phyloP scores from a whole-genome alignment of 2,888 invertebrate genomes.

The Exephanes ischioxanthus region DNA sequence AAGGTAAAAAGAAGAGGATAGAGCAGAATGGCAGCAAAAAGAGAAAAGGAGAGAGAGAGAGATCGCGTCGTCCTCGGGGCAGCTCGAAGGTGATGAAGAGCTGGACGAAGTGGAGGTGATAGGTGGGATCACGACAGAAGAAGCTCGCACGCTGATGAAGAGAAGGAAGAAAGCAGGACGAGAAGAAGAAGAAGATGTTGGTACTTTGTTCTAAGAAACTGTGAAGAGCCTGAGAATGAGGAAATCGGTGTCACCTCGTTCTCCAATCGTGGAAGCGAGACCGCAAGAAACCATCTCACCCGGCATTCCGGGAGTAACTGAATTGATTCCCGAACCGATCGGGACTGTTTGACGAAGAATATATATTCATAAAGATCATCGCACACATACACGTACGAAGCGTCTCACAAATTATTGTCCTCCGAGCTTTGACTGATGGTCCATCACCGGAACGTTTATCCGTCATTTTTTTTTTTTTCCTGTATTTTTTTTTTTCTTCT shows the following conservation, averaged over 20 bases:
- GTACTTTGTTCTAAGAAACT: slow-evolving; percentile 58
- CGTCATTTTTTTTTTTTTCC: slow-evolving; percentile 10
- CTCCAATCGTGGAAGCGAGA: slow-evolving; percentile 39
- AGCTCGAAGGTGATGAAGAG: slow-evolving; percentile 67
- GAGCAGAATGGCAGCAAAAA: slow-evolving; percentile 6
- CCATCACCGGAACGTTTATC: slow-evolving; percentile 39
- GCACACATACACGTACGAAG: background rate
- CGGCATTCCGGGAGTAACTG: slow-evolving; percentile 45
- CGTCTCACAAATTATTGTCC: slow-evolving; percentile 3
- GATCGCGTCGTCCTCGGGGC: background rate
- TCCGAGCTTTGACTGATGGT: slow-evolving; percentile 10
- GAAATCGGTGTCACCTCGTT: slow-evolving; percentile 64
- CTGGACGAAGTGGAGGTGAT: slow-evolving; percentile 71
- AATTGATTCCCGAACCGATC: slow-evolving; percentile 38
- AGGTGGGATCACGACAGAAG: slow-evolving; percentile 72
- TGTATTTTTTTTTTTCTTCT: slow-evolving; percentile 32
- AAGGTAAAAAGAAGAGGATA: slow-evolving; percentile 11
- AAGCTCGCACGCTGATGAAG: slow-evolving; percentile 30
- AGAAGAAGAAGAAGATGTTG: slow-evolving; percentile 68
- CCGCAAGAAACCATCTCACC: slow-evolving; percentile 3
- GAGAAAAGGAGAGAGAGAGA: background rate
- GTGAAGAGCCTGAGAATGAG: slow-evolving; percentile 61
- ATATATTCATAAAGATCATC: slow-evolving; percentile 2
- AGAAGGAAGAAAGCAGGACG: slow-evolving; percentile 57
- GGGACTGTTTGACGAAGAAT: background rate